Conservation (phyloP, 2,113 vertebrate species). For the Anarrhichthys ocellatus region DNA sequence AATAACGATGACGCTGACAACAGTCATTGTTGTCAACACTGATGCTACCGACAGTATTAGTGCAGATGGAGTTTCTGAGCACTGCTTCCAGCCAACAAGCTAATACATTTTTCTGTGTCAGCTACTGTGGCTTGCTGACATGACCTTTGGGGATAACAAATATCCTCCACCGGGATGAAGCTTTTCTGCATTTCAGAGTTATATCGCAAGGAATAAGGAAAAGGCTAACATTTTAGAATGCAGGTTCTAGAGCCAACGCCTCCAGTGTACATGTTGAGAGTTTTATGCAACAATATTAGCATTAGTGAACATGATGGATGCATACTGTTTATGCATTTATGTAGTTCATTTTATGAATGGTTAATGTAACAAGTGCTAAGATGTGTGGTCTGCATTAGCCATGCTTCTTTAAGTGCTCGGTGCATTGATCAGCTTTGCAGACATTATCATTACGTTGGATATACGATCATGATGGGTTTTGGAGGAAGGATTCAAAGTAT, state of each 20-base stretch:
- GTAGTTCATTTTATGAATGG: neutral
- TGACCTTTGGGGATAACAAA: constrained; percentile 12
- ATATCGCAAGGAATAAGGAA: neutral
- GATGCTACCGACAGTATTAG: neutral
- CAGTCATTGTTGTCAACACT: neutral
- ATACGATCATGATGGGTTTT: neutral
- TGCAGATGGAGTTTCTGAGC: neutral
- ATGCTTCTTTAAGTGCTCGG: neutral
- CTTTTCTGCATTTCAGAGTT: neutral
- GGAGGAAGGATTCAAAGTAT: neutral
- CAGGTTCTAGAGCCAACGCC: neutral
- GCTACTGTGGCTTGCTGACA: neutral
- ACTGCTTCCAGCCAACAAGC: neutral
- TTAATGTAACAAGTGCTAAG: neutral
- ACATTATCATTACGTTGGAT: neutral
- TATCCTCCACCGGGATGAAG: neutral
- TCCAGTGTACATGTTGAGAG: neutral
- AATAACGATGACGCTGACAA: constrained; percentile 11
- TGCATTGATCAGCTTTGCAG: neutral
- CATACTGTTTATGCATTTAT: neutral
- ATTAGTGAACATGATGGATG: neutral
- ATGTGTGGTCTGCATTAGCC: neutral
- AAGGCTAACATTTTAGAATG: neutral
- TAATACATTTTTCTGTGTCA: neutral
- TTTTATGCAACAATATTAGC: neutral